Evolutionary conservation across 2,797 vertebrate species (phyloP).

Genomic region (Vipera ursinii): DNA sequence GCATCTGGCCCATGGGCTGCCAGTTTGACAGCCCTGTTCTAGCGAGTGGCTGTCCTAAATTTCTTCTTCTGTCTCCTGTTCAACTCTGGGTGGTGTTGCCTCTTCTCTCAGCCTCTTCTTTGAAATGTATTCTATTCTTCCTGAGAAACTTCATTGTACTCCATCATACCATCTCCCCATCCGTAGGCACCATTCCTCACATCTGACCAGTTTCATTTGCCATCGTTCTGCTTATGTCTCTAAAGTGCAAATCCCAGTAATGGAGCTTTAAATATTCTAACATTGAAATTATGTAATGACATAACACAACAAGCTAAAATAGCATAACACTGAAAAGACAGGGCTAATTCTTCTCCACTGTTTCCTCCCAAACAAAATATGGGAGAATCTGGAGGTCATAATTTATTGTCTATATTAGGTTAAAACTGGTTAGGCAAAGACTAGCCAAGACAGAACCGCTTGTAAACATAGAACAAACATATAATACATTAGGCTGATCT

Average conservation of each 20-base stretch:
- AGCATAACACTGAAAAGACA: not conserved
- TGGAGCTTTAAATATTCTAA: not conserved
- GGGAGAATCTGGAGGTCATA: not conserved
- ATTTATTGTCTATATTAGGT: not conserved
- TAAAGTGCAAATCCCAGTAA: not conserved
- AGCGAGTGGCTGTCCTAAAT: not conserved
- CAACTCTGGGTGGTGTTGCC: not conserved
- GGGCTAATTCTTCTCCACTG: not conserved
- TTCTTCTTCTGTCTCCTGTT: not conserved
- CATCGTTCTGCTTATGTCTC: not conserved
- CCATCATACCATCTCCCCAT: not conserved
- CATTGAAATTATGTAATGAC: not conserved
- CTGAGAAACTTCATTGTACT: not conserved
- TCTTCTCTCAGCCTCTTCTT: not conserved
- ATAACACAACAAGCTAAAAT: not conserved
- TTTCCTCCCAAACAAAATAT: not conserved
- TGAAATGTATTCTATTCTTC: not conserved
- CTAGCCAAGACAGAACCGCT: not conserved
- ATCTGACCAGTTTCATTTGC: not conserved
- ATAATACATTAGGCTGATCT: not conserved
- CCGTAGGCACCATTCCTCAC: not conserved
- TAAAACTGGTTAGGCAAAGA: not conserved
- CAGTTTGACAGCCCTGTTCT: too few species aligned
- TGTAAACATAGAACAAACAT: not conserved
- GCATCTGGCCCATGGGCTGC: too few species aligned